Base-by-base conservation (phyloP, 2,888 invertebrate species). In the Helleia helle region DNA sequence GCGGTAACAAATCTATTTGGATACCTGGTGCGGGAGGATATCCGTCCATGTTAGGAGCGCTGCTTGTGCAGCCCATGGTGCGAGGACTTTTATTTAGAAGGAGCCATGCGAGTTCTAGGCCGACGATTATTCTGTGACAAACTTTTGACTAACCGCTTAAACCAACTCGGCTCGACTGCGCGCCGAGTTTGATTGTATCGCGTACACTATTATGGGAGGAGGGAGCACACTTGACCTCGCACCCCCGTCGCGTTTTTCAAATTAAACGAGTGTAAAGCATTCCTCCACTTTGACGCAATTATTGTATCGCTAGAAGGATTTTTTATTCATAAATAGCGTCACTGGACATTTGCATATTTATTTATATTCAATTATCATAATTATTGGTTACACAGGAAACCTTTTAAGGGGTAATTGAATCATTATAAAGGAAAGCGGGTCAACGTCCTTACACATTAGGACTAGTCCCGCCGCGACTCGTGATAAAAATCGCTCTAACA, bases 201-300 rank as follows among this genome's bases (percentile, higher is more conserved):
- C 68, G 59, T 59, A 67, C 59, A 62, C 68, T 71, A 72, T 72
- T 75, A 77, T 65, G 65, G 76, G 64, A 79, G 79, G 79, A 72
- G 77, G 77, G 67, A 70, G 69, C 70, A 70, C 68, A 71, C 76
- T 71, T 77, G 83, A 83, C 83, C 83, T 83, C 81, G 81, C 80
- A 74, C 77, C 83, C 83, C 81, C 79, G 71, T 80, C 77, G 77
- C 80, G 79, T 80, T 83, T 81, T 81, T 75, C 71, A 71, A 80
- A 81, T 79, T 79, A 83, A 75, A 71, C 67, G 65, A 65, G 71
- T 71, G 65, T 55, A 58, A 54, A 57, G 50, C 58, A 55, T 56
- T 58, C 53, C 50, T 52, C 48, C 50, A 53, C 70, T 60, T 69
- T 73, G 69, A 72, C 71, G 71, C 65, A 69, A 71, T 71, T 65